Conservation (phyloP, 2,888 invertebrate species). For the Tromatobia lineatoria region DNA sequence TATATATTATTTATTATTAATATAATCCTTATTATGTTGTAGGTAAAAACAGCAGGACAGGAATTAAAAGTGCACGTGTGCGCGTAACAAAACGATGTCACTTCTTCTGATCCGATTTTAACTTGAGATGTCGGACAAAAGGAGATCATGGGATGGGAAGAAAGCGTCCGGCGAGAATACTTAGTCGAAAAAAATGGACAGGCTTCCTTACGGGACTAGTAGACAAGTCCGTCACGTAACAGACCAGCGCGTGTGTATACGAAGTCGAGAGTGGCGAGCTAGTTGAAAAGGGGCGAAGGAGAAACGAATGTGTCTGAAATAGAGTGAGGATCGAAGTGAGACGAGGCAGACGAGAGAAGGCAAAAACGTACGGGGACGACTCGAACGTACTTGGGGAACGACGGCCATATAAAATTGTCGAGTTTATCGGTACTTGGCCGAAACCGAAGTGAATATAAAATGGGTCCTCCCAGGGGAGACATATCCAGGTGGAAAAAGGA, state of each 20-base stretch:
- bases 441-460: conserved; percentile 76
- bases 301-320: conserved; percentile 49
- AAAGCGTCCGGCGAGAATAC: conserved; percentile 31
- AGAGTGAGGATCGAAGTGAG: conserved; percentile 38
- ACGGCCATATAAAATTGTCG: conserved; percentile 73
- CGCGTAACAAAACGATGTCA: too few relatives aligned
- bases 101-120: background rate
- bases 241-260: conserved; percentile 28
- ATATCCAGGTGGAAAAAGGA: conserved; percentile 63
- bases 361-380: conserved; percentile 40
- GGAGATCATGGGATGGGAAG: background rate
- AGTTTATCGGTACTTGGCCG: conserved; percentile 75
- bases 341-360: conserved; percentile 32
- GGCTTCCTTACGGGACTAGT: conserved; percentile 44
- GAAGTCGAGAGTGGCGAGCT: conserved; percentile 38
- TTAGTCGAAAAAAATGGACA: conserved; percentile 59
- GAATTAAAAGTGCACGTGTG: too few relatives aligned
- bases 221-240: conserved; percentile 67
- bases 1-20: too few relatives aligned
- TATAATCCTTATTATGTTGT: too few relatives aligned
- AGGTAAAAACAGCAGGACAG: too few relatives aligned
- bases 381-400: conserved; percentile 61
- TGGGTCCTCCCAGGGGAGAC: conserved; percentile 69
- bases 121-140: background rate
- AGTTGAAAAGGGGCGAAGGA: conserved; percentile 23